Evolutionary conservation across 1,140 invertebrate species (phyloP).

Genomic region (Cotesia chilonis): DNA sequence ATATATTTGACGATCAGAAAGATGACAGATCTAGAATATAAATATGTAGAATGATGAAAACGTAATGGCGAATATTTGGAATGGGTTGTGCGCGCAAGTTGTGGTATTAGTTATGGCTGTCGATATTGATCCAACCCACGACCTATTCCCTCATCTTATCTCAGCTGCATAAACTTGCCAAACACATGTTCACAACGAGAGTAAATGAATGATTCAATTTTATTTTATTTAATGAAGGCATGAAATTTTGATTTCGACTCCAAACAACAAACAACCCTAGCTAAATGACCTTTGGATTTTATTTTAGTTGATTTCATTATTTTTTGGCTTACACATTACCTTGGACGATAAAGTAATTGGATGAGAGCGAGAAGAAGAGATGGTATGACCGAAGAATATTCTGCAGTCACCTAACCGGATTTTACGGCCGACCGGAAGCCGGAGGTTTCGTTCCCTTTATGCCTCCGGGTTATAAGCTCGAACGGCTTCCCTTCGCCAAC

Average conservation of each 20-base stretch:
- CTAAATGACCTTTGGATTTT: no score
- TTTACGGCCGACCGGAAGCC: constrained; percentile 36
- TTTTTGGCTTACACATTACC: not conserved
- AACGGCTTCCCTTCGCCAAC: constrained; percentile 22
- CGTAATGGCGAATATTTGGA: not conserved
- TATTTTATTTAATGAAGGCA: no score
- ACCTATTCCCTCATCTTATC: constrained; percentile 26
- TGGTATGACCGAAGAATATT: constrained; percentile 42
- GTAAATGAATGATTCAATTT: not conserved
- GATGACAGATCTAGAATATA: not conserved
- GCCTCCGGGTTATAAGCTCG: constrained; percentile 17
- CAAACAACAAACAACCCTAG: no score
- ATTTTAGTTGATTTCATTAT: no score
- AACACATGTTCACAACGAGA: not conserved
- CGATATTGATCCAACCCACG: constrained; percentile 42
- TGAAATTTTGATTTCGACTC: not conserved
- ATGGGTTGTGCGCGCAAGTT: constrained; percentile 28
- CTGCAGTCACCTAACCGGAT: constrained; percentile 40
- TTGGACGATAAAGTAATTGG: not conserved
- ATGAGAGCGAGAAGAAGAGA: constrained; percentile 12
- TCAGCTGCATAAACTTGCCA: constrained; percentile 24
- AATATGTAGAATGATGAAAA: not conserved
- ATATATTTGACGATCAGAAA: not conserved
- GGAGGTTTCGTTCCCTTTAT: constrained; percentile 23
- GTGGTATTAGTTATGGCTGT: constrained; percentile 34